phyloP scores from a whole-genome alignment of 2,797 vertebrate species.

The Chaetodon trifasciatus region DNA sequence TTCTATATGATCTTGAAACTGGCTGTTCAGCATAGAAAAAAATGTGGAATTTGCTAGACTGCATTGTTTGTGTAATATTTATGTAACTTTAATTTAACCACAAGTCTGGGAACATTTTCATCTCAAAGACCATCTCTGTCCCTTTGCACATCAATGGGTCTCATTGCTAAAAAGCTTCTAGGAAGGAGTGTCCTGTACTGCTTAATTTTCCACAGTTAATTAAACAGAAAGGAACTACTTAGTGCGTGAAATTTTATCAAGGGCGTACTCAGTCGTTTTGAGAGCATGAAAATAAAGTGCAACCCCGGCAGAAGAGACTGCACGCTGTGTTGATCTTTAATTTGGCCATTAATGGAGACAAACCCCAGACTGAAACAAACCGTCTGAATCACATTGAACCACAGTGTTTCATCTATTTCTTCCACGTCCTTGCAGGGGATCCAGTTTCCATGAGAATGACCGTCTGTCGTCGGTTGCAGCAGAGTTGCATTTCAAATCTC shows the following conservation, averaged over 20 bases:
- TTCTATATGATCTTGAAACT: background rate
- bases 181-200: background rate
- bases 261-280: constrained; percentile 4
- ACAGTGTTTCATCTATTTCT: constrained; percentile 26
- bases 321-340: background rate
- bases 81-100: background rate
- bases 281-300: constrained; percentile 25
- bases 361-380: background rate
- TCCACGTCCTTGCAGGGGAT: constrained; percentile 85
- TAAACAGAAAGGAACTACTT: background rate
- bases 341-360: constrained; percentile 6
- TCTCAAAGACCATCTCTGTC: background rate
- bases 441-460: constrained; percentile 96
- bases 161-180: constrained; percentile 6
- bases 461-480: constrained; percentile 94
- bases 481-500: constrained; percentile 95
- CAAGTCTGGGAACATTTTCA: background rate
- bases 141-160: background rate
- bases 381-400: constrained; percentile 18
- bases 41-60: background rate
- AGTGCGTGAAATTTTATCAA: constrained; percentile 2
- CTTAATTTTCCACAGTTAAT: constrained; percentile 8
- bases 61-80: background rate
- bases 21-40: background rate
- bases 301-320: constrained; percentile 1